phyloP scores from a whole-genome alignment of 2,888 invertebrate genomes.

The Meganola albula region DNA sequence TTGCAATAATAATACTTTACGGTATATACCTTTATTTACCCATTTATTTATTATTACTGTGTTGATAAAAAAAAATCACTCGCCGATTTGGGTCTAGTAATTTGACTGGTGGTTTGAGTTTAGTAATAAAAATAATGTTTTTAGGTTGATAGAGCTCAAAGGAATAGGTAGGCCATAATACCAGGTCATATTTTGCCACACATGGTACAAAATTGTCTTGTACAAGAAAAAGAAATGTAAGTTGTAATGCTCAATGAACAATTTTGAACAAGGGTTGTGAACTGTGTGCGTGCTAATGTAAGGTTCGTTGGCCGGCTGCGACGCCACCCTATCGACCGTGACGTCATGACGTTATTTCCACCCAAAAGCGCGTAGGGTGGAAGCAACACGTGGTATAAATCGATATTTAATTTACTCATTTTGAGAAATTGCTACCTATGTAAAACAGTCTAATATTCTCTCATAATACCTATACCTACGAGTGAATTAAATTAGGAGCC shows the following conservation, averaged over 20 bases:
- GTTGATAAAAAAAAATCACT: too few species aligned
- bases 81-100: too few species aligned
- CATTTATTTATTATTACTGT: too few species aligned
- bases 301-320: slow-evolving; percentile 49
- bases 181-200: too few species aligned
- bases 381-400: too few species aligned
- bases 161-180: neutral
- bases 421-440: too few species aligned
- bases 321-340: slow-evolving; percentile 51
- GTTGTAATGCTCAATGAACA: slow-evolving; percentile 9
- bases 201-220: slow-evolving; percentile 1
- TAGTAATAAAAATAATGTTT: neutral
- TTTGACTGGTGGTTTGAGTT: neutral
- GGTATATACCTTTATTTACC: too few species aligned
- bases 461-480: too few species aligned
- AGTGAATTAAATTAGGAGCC: too few species aligned
- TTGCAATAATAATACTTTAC: too few species aligned
- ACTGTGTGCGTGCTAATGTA: slow-evolving; percentile 33
- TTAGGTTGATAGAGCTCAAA: neutral
- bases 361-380: slow-evolving; percentile 13
- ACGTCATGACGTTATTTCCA: slow-evolving; percentile 34
- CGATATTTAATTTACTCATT: too few species aligned
- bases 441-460: too few species aligned
- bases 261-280: slow-evolving; percentile 26
- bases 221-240: slow-evolving; percentile 6